Base-by-base conservation (phyloP, 35 echinoderm and acorn worm genomes). In the Anneissia japonica region DNA sequence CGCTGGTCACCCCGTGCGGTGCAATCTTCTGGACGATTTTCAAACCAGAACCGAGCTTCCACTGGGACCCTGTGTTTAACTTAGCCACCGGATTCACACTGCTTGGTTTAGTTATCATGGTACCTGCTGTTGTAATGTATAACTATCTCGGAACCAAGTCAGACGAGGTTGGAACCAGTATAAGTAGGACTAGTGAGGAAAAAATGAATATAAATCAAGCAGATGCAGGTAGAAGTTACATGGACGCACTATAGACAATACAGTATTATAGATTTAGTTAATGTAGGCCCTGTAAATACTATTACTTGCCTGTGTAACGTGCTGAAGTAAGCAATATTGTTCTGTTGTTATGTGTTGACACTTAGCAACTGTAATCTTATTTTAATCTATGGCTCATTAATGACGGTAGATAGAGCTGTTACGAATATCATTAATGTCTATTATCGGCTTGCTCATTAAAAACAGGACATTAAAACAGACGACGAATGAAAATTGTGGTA, bases 21-120 rank as follows among this genome's bases (percentile, higher is more conserved):
- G 90, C 92, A 11, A 46, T 99, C 11, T 99, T 94, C 76, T 99
- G 92, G 91, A 94, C 92, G 19, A 77, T 99, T 74, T 99, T 99
- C 77, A 55, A 37, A 2, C 32, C 89, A 26, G 74, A 74, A 4
- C 89, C 88, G 0, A 83, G 36, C 4, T 94, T 94, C 38, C 88
- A 90, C 35, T 94, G 88, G 88, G 36, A 83, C 12, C 92, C 92
- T 29, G 84, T 87, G 30, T 90, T 91, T 33, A 87, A 99, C 73
- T 46, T 92, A 5, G 82, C 96, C 16, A 92, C 91, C 0, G 93
- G 86, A 26, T 99, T 99, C 86, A 88, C 86, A 23, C 46, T 99
- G 46, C 83, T 41, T 32, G 96, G 96, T 34, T 80, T 99, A 9
- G 73, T 51, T 16, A 94, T 94, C 64, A 93, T 99, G 83, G 92